Percentiles rank a stretch among this genome's conserved stretches.
Evolutionary conservation across 2,113 vertebrate genomes (phyloP).

Genomic region (Cynopterus brachyotis): DNA sequence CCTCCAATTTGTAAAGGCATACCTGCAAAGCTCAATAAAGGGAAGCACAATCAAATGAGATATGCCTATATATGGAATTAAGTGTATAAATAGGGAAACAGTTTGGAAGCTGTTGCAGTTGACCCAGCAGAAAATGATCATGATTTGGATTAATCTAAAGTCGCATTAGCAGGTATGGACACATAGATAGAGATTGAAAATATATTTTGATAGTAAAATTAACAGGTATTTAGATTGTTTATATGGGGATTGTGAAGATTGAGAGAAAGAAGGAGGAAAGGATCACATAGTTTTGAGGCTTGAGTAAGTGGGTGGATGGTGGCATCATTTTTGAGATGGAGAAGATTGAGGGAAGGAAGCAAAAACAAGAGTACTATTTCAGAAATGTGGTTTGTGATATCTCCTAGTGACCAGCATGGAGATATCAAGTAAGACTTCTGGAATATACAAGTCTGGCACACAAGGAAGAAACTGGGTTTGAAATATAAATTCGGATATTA

Average conservation of each 20-base stretch:
- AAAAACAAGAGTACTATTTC: neutral
- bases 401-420: neutral
- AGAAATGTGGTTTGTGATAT: neutral
- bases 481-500: slow-evolving; percentile 16
- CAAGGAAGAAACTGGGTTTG: neutral
- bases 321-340: neutral
- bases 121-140: neutral
- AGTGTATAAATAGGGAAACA: neutral
- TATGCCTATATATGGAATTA: neutral
- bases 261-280: neutral
- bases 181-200: neutral
- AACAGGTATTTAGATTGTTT: neutral
- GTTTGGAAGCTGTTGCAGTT: neutral
- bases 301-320: neutral
- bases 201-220: slow-evolving; percentile 32
- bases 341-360: neutral
- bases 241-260: neutral
- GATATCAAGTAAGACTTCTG: neutral
- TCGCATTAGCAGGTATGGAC: neutral
- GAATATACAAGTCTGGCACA: neutral
- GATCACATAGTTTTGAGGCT: neutral
- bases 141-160: neutral
- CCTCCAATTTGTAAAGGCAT: too few relatives aligned
- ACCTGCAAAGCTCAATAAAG: too few relatives aligned
- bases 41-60: too few relatives aligned